These are phyloP conservation scores for Accipiter virgatus DNA, from an alignment of 2,113 vertebrate species.

Conservation along the genomic window DNA sequence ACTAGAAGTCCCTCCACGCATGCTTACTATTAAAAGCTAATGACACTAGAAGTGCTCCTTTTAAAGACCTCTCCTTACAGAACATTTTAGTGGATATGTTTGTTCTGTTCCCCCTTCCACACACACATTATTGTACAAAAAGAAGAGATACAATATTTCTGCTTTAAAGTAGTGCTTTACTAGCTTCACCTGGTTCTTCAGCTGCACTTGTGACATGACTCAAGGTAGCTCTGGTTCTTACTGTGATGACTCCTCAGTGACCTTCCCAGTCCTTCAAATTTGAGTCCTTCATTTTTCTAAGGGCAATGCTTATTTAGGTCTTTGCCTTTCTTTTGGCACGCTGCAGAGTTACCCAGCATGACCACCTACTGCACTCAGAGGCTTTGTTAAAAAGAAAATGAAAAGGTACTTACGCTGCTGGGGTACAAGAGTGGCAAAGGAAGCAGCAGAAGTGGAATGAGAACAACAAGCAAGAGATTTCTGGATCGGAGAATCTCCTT, in stretches of 20 bases:
- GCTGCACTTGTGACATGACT: neutral
- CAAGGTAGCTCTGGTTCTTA: neutral
- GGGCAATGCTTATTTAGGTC: neutral
- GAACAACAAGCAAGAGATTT: constrained; percentile 86
- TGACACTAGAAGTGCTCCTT: neutral
- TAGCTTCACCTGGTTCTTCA: neutral
- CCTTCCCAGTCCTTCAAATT: neutral
- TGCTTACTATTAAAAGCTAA: neutral
- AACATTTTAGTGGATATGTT: neutral
- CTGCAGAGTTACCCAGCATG: neutral
- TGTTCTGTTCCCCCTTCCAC: neutral
- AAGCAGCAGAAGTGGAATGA: constrained; percentile 89
- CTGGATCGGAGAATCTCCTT: constrained; percentile 82
- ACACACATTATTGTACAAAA: neutral
- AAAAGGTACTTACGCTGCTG: constrained; percentile 87
- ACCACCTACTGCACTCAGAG: neutral
- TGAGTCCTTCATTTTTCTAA: neutral
- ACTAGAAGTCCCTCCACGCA: neutral
- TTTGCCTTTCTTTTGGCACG: neutral
- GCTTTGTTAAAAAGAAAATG: neutral
- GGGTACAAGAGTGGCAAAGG: constrained; percentile 89
- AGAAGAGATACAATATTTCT: neutral
- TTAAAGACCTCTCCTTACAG: neutral
- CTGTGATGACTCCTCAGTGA: neutral
- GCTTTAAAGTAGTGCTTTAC: neutral